Evolutionary conservation across 2,797 vertebrate genomes (phyloP), one percentile per base, ranked within the genome.

Genomic region (Distichodus sexfasciatus): DNA sequence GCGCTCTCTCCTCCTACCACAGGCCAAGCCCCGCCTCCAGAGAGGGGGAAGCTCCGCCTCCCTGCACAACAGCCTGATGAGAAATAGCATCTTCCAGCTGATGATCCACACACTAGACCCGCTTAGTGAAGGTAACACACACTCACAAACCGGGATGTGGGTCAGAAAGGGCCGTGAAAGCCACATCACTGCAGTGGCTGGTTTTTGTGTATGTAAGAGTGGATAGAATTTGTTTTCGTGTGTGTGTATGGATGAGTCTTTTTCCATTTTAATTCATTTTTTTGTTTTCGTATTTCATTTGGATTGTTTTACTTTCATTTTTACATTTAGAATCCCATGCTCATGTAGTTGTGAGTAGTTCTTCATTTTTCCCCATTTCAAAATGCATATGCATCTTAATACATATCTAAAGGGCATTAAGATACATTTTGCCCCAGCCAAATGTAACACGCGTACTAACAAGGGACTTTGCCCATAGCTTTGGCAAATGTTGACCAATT

Each of bases 71-170:
- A 98, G 95, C 66, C 86, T 98, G 77, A 99, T 98, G 97, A 96
- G 97, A 83, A 99, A 98, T 83, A 99, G 97, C 88, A 98, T 99
- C 87, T 99, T 99, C 82, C 97, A 99, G 82, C 93, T 99, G 75
- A 99, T 99, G 97, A 99, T 99, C 85, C 95, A 99, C 82, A 99
- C 97, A 0, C 84, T 99, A 73, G 97, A 99, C 80, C 97, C 96
- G 3, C 93, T 99, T 53, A 96, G 94, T 53, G 96, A 99, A 97
- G 96, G 96, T 98, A 95, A 84, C 74, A 29, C 21, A 5, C 48
- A 50, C 50, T n/a, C n/a, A n/a, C n/a, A n/a, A n/a, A n/a, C n/a
- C n/a, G n/a, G n/a, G n/a, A n/a, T n/a, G n/a, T n/a, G n/a, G n/a
- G n/a, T n/a, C n/a, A n/a, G n/a, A n/a, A n/a, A n/a, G n/a, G n/a